Conservation (phyloP, 2,113 vertebrate genomes). For the Lathamus discolor region DNA sequence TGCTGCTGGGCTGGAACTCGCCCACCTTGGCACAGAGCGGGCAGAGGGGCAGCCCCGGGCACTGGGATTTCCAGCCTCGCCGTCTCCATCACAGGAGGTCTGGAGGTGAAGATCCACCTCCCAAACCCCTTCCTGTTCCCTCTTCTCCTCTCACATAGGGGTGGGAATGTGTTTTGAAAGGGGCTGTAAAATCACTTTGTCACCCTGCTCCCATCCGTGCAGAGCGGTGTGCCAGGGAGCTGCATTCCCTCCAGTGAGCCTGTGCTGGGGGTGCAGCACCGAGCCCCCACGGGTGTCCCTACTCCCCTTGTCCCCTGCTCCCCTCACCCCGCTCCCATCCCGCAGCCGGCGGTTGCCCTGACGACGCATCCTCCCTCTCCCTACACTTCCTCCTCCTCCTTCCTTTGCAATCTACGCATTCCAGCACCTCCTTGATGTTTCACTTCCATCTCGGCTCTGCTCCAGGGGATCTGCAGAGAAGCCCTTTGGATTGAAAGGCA, state of each 20-base stretch:
- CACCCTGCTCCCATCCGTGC: fast-evolving
- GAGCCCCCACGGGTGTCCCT: neutral
- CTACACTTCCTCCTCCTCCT: neutral
- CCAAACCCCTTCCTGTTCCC: neutral
- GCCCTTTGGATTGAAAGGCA: neutral
- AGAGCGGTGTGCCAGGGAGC: fast-evolving
- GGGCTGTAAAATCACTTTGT: neutral
- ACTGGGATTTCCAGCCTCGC: fast-evolving
- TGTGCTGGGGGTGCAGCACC: fast-evolving
- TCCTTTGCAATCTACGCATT: neutral
- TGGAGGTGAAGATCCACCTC: fast-evolving
- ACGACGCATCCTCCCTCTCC: neutral
- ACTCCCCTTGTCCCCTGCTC: neutral
- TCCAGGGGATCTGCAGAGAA: neutral
- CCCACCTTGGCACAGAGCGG: fast-evolving
- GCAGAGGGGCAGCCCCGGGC: neutral
- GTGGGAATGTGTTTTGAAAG: neutral
- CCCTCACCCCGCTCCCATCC: neutral
- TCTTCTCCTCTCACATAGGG: fast-evolving
- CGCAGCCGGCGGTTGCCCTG: neutral
- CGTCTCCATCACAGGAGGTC: neutral
- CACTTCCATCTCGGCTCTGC: fast-evolving
- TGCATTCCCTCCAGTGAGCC: fast-evolving
- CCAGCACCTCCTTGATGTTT: neutral
- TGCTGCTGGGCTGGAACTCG: fast-evolving